Conservation (phyloP, 2,113 vertebrate genomes). For the Paradoxurus hermaphroditus region DNA sequence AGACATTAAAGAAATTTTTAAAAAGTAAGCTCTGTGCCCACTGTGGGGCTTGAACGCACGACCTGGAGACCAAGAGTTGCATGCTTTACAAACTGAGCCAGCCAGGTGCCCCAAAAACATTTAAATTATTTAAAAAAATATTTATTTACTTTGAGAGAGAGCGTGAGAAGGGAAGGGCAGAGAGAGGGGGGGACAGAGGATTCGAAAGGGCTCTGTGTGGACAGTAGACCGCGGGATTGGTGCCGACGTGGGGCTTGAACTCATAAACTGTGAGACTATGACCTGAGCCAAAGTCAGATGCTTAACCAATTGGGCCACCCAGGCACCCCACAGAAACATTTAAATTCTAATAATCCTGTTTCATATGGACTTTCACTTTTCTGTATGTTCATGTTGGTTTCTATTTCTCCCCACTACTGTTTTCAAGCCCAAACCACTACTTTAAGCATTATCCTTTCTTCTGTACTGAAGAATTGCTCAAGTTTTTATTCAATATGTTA, state of each 20-base stretch:
- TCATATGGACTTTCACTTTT: neutral
- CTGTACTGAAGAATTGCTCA: neutral
- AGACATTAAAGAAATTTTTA: neutral
- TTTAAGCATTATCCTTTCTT: neutral
- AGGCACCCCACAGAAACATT: neutral
- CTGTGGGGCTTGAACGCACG: neutral
- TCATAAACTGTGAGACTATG: neutral
- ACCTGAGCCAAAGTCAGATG: neutral
- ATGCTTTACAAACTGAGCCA: neutral
- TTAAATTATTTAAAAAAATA: neutral
- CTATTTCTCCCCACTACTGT: neutral
- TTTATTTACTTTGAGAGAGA: too few relatives aligned
- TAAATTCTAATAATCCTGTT: neutral
- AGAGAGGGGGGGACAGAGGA: too few relatives aligned
- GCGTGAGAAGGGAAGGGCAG: too few relatives aligned
- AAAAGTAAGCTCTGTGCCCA: neutral
- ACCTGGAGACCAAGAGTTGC: neutral
- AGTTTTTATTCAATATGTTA: constrained; percentile 26
- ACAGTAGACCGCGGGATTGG: too few relatives aligned
- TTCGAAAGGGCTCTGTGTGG: too few relatives aligned
- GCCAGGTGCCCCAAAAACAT: neutral
- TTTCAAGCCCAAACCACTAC: neutral
- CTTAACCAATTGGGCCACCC: neutral
- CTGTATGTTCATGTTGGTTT: neutral
- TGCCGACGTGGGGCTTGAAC: neutral